A percentile compares a stretch with the other conserved stretches of the same genome.
Conservation (phyloP, 2,888 invertebrate genomes). For the Drosophila falleni region DNA sequence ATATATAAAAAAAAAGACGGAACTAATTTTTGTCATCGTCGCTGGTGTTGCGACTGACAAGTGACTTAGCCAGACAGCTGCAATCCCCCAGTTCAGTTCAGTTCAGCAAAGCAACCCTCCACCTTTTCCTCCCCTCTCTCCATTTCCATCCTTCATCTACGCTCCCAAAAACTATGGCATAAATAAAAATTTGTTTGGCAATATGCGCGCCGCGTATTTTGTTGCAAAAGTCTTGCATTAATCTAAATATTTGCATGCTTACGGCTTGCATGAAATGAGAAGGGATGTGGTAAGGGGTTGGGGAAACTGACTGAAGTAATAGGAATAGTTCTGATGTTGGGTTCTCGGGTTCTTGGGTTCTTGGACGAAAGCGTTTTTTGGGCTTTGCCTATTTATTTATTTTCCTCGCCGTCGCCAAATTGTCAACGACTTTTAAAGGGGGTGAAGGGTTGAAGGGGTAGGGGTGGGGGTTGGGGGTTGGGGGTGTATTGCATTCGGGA, state of each 20-base stretch:
- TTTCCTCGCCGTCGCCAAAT: slow-evolving; percentile 73
- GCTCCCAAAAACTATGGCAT: slow-evolving; percentile 51
- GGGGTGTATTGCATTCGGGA: slow-evolving; percentile 42
- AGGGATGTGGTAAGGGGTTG: neutral
- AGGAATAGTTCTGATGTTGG: slow-evolving; percentile 29
- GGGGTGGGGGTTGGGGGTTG: slow-evolving; percentile 17
- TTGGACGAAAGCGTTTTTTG: slow-evolving; percentile 28
- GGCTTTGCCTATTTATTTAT: slow-evolving; percentile 74
- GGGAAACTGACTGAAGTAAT: slow-evolving; percentile 29
- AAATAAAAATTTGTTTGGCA: slow-evolving; percentile 77
- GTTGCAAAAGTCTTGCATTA: slow-evolving; percentile 80
- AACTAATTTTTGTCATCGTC: slow-evolving; percentile 61
- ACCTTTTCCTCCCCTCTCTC: neutral
- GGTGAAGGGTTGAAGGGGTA: neutral
- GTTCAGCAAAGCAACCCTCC: neutral
- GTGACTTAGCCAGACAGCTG: slow-evolving; percentile 44
- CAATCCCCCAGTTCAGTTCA: neutral
- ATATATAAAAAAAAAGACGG: slow-evolving; percentile 7
- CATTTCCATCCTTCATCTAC: neutral
- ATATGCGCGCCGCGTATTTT: slow-evolving; percentile 79
- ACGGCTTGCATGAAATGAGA: slow-evolving; percentile 14
- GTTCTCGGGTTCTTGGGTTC: slow-evolving; percentile 7
- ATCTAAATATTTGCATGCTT: slow-evolving; percentile 80
- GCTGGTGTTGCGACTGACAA: slow-evolving; percentile 68
- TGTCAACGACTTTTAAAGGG: slow-evolving; percentile 67